Percentiles rank a stretch among this genome's conserved stretches.
phyloP scores from a whole-genome alignment of 1,140 invertebrate species.

The Anadara kagoshimensis region DNA sequence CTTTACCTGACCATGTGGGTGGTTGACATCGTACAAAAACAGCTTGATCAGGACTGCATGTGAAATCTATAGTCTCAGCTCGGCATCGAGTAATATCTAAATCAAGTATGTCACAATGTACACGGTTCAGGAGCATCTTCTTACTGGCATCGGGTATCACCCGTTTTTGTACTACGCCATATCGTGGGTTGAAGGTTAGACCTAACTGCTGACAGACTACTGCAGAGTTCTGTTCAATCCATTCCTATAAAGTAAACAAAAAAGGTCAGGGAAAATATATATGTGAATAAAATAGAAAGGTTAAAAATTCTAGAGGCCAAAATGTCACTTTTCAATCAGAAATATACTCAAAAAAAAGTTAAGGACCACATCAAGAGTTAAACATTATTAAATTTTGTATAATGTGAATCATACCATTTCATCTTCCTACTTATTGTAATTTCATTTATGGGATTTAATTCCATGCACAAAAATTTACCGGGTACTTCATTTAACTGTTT shows the following conservation, averaged over 20 bases:
- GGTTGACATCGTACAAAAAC: constrained; percentile 68
- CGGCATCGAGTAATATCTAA: constrained; percentile 92
- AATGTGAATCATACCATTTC: too few relatives aligned
- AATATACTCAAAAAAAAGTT: too few relatives aligned
- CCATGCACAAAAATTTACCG: too few relatives aligned
- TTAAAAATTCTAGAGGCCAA: too few relatives aligned
- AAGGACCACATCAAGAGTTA: too few relatives aligned
- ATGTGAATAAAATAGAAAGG: neutral
- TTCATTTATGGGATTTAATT: too few relatives aligned
- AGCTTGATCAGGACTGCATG: constrained; percentile 62
- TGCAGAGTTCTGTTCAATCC: constrained; percentile 93
- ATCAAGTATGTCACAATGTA: constrained; percentile 93
- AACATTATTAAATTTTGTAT: too few relatives aligned
- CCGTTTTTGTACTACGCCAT: constrained; percentile 79
- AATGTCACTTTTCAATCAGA: too few relatives aligned
- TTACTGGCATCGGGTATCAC: constrained; percentile 74
- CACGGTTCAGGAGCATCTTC: constrained; percentile 80
- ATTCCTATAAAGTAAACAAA: constrained; percentile 80
- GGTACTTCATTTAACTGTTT: too few relatives aligned
- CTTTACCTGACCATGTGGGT: constrained; percentile 71
- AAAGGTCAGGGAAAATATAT: neutral
- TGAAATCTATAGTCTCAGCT: constrained; percentile 84
- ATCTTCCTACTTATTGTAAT: too few relatives aligned
- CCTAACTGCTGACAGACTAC: constrained; percentile 97
- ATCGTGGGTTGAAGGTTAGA: constrained; percentile 91